Evolutionary conservation across 2,888 invertebrate genomes (phyloP).

Genomic region (Parochlus steinenii): DNA sequence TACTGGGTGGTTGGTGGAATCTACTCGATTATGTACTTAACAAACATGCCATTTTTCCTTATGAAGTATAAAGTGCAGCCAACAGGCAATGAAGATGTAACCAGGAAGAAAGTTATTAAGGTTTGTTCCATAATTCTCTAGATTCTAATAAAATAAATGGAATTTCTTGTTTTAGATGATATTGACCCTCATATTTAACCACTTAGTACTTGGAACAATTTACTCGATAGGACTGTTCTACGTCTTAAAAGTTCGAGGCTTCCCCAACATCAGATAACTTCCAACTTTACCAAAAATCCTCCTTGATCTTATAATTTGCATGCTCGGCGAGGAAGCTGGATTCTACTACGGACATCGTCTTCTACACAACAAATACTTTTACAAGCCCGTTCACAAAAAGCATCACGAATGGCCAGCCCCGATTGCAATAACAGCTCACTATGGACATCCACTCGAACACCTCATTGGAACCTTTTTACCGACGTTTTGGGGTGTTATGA

Average conservation of each 20-base stretch:
- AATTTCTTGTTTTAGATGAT: too few relatives aligned
- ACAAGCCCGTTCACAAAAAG: constrained; percentile 3
- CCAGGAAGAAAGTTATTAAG: constrained; percentile 38
- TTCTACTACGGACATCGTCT: constrained; percentile 13
- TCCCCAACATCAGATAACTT: not conserved
- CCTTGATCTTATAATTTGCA: not conserved
- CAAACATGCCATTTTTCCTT: constrained; percentile 53
- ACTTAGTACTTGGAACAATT: constrained; percentile 51
- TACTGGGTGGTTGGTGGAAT: constrained; percentile 62
- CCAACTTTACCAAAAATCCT: not conserved
- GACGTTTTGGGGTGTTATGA: not conserved
- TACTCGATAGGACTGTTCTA: constrained; percentile 41
- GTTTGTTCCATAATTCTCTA: too few relatives aligned
- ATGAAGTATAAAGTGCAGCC: constrained; percentile 68
- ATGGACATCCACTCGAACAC: constrained; percentile 3
- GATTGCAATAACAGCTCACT: not conserved
- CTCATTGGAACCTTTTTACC: constrained; percentile 1
- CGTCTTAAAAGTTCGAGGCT: constrained; percentile 36
- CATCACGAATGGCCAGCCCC: constrained; percentile 10
- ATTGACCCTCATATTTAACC: constrained; percentile 53
- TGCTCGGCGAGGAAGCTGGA: constrained; percentile 1
- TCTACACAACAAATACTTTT: constrained; percentile 1
- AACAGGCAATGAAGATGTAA: constrained; percentile 61
- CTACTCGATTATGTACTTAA: constrained; percentile 56
- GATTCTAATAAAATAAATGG: too few relatives aligned